These are phyloP conservation scores for Bubalus kerabau DNA, from an alignment of 2,113 vertebrate genomes.

Conservation along the genomic window DNA sequence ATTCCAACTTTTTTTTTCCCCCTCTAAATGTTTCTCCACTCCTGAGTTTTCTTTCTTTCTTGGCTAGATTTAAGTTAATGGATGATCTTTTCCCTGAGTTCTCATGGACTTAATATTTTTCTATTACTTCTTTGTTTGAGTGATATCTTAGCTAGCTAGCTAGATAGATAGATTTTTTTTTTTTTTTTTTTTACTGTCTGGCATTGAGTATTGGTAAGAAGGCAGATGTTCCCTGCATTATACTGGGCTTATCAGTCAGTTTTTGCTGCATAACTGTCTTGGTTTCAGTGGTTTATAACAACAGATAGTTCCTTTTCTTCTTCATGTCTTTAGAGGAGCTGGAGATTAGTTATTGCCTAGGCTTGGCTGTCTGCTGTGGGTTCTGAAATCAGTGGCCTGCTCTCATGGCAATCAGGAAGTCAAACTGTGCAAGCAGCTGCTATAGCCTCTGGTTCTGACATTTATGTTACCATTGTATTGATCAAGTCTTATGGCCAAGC, in stretches of 20 bases:
- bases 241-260: neutral
- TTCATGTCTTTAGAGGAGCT: neutral
- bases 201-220: neutral
- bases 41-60: neutral
- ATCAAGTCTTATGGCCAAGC: neutral
- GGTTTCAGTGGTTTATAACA: neutral
- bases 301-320: neutral
- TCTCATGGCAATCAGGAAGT: neutral
- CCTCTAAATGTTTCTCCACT: neutral
- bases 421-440: neutral
- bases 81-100: neutral
- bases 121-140: neutral
- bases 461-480: neutral
- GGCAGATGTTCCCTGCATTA: neutral
- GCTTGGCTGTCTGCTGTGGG: neutral
- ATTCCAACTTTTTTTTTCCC: neutral
- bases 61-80: neutral
- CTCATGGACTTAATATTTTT: neutral
- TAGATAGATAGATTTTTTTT: no score
- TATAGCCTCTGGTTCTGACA: neutral
- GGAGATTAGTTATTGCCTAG: neutral
- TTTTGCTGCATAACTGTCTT: neutral
- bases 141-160: neutral
- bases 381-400: neutral
- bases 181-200: neutral